Conservation (phyloP, 2,888 invertebrate species). For the Elysia crispata region DNA sequence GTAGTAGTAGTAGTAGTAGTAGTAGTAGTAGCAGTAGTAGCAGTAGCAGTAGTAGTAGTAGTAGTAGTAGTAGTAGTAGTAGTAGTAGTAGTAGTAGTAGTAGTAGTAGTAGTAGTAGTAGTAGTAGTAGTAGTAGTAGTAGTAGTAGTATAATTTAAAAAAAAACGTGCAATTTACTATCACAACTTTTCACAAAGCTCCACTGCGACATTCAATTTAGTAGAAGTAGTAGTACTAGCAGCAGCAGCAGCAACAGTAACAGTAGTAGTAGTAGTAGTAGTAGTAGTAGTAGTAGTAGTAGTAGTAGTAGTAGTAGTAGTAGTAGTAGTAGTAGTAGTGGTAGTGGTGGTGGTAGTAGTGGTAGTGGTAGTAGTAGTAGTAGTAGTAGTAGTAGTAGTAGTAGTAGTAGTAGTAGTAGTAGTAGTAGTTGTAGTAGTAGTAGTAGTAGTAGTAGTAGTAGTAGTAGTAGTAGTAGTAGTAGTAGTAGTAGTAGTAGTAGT, state of each 20-base stretch:
- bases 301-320: conserved; percentile 9
- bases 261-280: conserved; percentile 1
- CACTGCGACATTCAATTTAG: too few species aligned
- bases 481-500: conserved; percentile 9
- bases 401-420: conserved; percentile 9
- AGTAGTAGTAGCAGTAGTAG: too few species aligned
- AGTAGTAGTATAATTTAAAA: too few species aligned
- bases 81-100: too few species aligned
- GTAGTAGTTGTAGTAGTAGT: conserved; percentile 4
- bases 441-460: conserved; percentile 9
- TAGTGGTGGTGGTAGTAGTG: neutral
- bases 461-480: conserved; percentile 9
- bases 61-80: too few species aligned
- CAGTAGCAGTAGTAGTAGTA: too few species aligned
- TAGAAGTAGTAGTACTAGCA: too few species aligned
- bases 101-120: too few species aligned
- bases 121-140: too few species aligned
- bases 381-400: conserved; percentile 9
- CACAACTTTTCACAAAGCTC: too few species aligned
- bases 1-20: conserved; percentile 9
- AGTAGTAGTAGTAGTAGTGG: conserved; percentile 9
- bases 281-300: conserved; percentile 9
- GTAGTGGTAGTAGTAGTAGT: conserved; percentile 1
- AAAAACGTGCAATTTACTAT: too few species aligned
- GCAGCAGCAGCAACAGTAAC: too few species aligned